Percentiles rank a stretch among this genome's conserved stretches.
Conservation (phyloP, 92 coral and sea anemone genomes). For the Meandrina meandrites region DNA sequence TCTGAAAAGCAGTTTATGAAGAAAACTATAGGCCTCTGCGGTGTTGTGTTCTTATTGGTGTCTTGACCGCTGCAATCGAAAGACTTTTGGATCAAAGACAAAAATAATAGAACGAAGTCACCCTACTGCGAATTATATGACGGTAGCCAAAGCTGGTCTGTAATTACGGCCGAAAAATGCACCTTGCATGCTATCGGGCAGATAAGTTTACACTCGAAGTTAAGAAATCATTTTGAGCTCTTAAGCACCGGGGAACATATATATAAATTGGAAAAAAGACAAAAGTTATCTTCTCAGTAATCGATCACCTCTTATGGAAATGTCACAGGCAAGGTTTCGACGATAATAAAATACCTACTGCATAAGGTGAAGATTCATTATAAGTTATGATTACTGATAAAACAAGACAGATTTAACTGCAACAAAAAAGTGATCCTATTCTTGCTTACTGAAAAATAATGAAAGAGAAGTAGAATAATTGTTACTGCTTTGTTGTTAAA, state of each 20-base stretch:
- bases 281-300: not conserved
- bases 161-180: not conserved
- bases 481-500: not conserved
- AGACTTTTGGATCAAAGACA: constrained; percentile 1
- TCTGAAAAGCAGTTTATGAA: not conserved
- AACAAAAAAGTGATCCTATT: not conserved
- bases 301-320: not conserved
- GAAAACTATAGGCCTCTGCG: not conserved
- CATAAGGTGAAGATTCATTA: not conserved
- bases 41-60: not conserved
- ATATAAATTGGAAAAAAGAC: not conserved
- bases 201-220: not conserved
- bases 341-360: constrained; percentile 25
- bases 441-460: not conserved
- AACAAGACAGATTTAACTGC: not conserved
- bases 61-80: not conserved
- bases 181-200: not conserved
- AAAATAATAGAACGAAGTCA: not conserved
- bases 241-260: not conserved
- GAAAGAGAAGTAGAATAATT: not conserved
- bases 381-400: not conserved
- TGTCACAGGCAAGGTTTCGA: not conserved
- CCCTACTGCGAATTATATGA: not conserved
- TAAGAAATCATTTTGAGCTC: not conserved
- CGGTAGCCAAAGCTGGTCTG: not conserved